A percentile compares a stretch with the other conserved stretches of the same genome.
These are phyloP conservation scores for Strix uralensis DNA, from an alignment of 2,113 vertebrate species.

Conservation along the genomic window DNA sequence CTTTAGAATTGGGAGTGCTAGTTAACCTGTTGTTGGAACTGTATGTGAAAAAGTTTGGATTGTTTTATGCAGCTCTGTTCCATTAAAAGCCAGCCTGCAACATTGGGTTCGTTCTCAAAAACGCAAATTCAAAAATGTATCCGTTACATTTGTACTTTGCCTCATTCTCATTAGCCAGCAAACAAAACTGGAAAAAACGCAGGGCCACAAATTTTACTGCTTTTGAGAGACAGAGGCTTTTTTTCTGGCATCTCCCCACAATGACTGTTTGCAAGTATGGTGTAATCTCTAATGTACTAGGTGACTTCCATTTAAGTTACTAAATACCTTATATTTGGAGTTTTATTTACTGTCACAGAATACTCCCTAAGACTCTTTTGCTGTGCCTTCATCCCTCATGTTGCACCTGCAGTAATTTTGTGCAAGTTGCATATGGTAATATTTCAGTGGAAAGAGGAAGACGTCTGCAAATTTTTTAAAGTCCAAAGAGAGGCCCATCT, in stretches of 20 bases:
- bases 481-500: background rate
- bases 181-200: background rate
- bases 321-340: background rate
- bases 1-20: background rate
- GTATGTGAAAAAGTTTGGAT: background rate
- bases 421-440: background rate
- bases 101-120: background rate
- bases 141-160: background rate
- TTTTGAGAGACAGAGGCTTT: background rate
- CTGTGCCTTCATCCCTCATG: background rate
- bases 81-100: background rate
- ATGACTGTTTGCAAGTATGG: background rate
- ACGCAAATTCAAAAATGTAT: background rate
- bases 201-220: background rate
- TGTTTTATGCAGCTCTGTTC: background rate
- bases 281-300: background rate
- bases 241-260: background rate
- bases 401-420: background rate
- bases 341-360: background rate
- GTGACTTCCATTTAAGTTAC: background rate
- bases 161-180: background rate
- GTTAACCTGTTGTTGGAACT: background rate
- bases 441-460: background rate
- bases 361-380: background rate
- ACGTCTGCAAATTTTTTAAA: background rate